A percentile compares a stretch with the other conserved stretches of the same genome.
These are phyloP conservation scores for Pipistrellus kuhlii DNA, from an alignment of 2,797 vertebrate genomes.

Conservation along the genomic window DNA sequence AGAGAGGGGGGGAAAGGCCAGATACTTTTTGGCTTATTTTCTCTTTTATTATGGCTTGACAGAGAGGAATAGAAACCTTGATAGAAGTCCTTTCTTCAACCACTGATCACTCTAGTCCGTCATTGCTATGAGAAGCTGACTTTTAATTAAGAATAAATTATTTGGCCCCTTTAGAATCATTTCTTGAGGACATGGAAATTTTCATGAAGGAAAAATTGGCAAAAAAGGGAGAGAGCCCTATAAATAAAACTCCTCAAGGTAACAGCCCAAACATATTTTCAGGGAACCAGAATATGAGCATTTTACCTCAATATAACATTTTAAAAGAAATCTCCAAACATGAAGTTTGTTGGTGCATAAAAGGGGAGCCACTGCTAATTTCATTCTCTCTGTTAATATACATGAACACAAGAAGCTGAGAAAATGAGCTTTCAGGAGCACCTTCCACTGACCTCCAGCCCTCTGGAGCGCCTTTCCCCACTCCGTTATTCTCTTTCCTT, in stretches of 20 bases:
- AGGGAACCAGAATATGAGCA: background rate
- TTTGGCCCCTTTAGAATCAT: background rate
- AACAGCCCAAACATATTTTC: background rate
- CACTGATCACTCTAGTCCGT: background rate
- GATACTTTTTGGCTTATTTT: background rate
- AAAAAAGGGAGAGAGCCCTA: background rate
- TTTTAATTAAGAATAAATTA: slow-evolving; percentile 49
- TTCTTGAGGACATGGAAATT: slow-evolving; percentile 15
- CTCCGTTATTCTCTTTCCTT: background rate
- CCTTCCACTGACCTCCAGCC: background rate
- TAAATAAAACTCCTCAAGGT: background rate
- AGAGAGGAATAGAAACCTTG: slow-evolving; percentile 35
- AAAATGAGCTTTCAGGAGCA: background rate
- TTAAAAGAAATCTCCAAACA: background rate
- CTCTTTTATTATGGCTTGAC: slow-evolving; percentile 1
- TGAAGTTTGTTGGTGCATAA: background rate
- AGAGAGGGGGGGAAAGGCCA: background rate
- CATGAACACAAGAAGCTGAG: background rate
- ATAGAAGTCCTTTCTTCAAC: background rate
- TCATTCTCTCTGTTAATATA: background rate
- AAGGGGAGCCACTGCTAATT: background rate
- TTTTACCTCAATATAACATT: background rate
- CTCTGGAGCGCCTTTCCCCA: background rate
- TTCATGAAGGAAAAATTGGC: background rate
- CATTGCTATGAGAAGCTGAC: background rate